Conservation (phyloP, 2,797 vertebrate genomes). For the Rhincodon typus region DNA sequence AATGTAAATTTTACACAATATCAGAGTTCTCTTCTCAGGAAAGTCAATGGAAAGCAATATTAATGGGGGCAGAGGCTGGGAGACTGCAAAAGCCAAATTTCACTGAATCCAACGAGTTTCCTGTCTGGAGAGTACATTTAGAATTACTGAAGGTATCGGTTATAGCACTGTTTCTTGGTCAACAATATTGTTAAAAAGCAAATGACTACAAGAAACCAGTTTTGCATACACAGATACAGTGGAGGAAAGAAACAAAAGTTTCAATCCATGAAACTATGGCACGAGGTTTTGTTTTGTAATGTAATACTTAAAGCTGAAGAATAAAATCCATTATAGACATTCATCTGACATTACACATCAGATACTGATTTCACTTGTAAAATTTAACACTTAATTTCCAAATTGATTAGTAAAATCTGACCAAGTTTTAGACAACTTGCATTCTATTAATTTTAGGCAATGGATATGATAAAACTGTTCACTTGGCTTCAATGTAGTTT, state of each 20-base stretch:
- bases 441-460: not conserved
- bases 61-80: not conserved
- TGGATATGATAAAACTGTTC: not conserved
- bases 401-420: not conserved
- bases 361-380: not conserved
- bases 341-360: not conserved
- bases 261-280: not conserved
- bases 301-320: not conserved
- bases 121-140: not conserved
- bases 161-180: not conserved
- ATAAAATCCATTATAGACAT: not conserved
- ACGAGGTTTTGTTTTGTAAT: not conserved
- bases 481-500: not conserved
- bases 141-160: not conserved
- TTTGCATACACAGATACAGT: not conserved
- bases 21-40: not conserved
- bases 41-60: not conserved
- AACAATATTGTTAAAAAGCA: not conserved
- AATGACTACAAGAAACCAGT: not conserved
- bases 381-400: not conserved
- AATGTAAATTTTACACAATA: not conserved
- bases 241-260: not conserved
- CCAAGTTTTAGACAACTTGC: not conserved
- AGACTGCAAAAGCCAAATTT: not conserved
- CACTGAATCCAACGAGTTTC: not conserved